phyloP scores from a whole-genome alignment of 2,797 vertebrate species.

The Dermochelys coriacea region DNA sequence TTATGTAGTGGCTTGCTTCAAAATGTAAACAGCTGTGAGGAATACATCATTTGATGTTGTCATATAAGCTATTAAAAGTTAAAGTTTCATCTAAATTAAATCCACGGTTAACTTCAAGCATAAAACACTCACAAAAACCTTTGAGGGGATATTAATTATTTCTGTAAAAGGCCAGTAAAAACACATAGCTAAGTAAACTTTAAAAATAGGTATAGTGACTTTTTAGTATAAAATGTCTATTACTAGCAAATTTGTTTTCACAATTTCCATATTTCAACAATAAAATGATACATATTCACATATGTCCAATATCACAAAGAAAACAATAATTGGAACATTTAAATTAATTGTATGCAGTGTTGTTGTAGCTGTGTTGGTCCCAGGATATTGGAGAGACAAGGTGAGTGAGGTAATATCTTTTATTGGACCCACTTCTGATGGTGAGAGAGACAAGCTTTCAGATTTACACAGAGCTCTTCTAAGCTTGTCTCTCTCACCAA shows the following conservation, averaged over 20 bases:
- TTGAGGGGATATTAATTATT: neutral
- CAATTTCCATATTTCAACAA: neutral
- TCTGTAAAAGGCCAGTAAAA: conserved; percentile 9
- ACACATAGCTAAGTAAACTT: neutral
- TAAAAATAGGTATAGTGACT: neutral
- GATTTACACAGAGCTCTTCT: neutral
- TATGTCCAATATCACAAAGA: neutral
- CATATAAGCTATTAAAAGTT: conserved; percentile 43
- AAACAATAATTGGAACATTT: neutral
- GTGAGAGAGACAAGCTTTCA: neutral
- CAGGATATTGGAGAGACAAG: neutral
- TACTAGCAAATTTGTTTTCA: conserved; percentile 21
- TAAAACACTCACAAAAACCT: conserved; percentile 14
- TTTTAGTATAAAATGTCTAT: conserved; percentile 1
- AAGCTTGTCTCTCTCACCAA: neutral
- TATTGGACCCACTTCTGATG: neutral
- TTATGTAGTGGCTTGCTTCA: conserved; percentile 18
- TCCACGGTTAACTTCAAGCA: conserved; percentile 8
- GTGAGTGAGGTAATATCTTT: neutral
- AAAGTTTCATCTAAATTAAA: conserved; percentile 60
- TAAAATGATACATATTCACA: neutral
- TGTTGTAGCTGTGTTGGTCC: neutral
- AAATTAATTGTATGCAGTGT: neutral
- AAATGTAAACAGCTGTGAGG: conserved; percentile 23
- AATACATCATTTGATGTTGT: neutral